Evolutionary conservation across 2,888 invertebrate species (phyloP), one percentile per base, ranked within the genome.

Genomic region (Dryomyza anilis): DNA sequence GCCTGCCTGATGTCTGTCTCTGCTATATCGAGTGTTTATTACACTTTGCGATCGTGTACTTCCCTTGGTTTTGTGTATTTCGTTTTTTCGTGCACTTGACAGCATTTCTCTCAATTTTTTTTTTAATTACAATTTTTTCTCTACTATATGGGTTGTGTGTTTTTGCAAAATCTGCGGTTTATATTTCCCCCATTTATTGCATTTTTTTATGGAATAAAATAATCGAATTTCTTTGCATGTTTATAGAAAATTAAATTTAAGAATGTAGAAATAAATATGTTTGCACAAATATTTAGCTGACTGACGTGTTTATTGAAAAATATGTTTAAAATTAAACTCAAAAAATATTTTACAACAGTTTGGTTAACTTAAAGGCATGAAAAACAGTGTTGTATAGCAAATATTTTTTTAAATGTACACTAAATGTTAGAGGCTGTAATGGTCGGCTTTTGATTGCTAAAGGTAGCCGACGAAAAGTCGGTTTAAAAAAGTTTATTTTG

Each of bases 1-100:
- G 62, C 30, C 55, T 33, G 46, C 10, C 23, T 33, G 55, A 48
- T 33, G 63, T 46, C 46, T 33, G 36, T 39, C 27, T 6, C n/a
- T 23, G 14, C 48, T 36, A 62, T 43, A 63, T 46, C 43, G 46
- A 46, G 55, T 46, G 55, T 33, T 63, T 63, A 63, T 63, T 55
- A 55, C 45, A 33, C 45, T 27, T 25, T n/a, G 8, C 48, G 48
- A 48, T 48, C 59, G 48, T 19, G 30, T 36, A 60, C 50, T 60
- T 60, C 48, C 23, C 19, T 50, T 25, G n/a, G 2, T 45, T 2
- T 25, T 58, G 45, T 46, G 23, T 2, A 8, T 21, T 5, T 36
- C 48, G 12, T 39, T 58, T 19, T n/a, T 64, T 55, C 55, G 43
- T 57, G 39, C 60, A 61, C 60, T 61, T 61, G 60, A 52, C 52